Evolutionary conservation across 1,140 invertebrate species (phyloP), one percentile per base, ranked within the genome.

Genomic region (Hypsibius dujardini): DNA sequence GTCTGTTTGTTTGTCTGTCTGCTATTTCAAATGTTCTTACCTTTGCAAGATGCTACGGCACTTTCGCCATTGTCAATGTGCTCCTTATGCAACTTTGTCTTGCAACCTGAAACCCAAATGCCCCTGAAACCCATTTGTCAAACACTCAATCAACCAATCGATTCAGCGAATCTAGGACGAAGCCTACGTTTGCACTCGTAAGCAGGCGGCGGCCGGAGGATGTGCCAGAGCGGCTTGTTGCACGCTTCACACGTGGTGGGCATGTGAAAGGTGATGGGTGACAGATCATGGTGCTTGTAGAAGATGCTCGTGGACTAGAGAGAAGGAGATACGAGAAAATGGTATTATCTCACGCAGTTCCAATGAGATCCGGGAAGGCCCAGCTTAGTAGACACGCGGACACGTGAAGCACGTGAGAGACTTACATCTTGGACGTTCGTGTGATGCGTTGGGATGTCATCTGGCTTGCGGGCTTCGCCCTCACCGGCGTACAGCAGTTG

Each of bases 201-300:
- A 70, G 95, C 94, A 74, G 91, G 89, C 69, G 94, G 94, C 72
- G 95, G 94, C 78, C 92, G 86, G 79, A 98, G 89, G 86, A 97
- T 90, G 79, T 95, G 88, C 90, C 92, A 97, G 70, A 97, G 83
- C 75, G 92, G 92, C 79, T 92, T 94, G 47, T 91, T 87, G 84
- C 95, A 98, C 70, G 92, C 88, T 82, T 98, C 95, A 82, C 95
- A 98, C 73, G 89, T 89, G 1, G 95, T 95, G 47, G 94, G 94
- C 86, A 96, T 97, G 80, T 97, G 92, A 82, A 90, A 98, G 73
- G 89, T 92, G 75, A 98, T 92, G 75, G 90, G 88, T 72, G 96
- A 84, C 76, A 98, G 92, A 79, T 97, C 93, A 81, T 98, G 95
- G 1, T 93, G 92, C 82, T 97, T 96, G 78, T 95, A 72, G 72